A percentile compares a stretch with the other conserved stretches of the same genome.
Evolutionary conservation across 2,113 vertebrate species (phyloP).

Genomic region (Taurulus bubalis): DNA sequence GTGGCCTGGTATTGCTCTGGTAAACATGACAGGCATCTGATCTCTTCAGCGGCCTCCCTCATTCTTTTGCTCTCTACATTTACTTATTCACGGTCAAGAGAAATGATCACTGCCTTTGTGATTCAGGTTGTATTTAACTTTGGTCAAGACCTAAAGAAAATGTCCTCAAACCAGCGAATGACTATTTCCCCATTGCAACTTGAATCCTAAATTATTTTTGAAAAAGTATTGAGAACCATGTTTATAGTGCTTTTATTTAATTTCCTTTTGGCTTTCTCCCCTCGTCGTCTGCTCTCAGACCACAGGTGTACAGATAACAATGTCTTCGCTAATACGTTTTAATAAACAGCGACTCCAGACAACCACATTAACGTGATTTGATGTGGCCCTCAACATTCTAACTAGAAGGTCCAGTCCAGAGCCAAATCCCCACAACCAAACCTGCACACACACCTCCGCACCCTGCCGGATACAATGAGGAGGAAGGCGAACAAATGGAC

Average conservation of each 20-base stretch:
- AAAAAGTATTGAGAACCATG: constrained; percentile 17
- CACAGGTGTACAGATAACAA: constrained; percentile 5
- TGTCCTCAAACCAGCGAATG: constrained; percentile 59
- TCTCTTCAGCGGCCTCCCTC: background rate
- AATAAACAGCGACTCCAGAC: constrained; percentile 26
- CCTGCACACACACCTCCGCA: constrained; percentile 21
- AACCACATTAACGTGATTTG: background rate
- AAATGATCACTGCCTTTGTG: constrained; percentile 45
- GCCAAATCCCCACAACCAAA: constrained; percentile 9
- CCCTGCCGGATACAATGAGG: constrained; percentile 16
- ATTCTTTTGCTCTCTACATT: background rate
- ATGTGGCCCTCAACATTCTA: background rate
- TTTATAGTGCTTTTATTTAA: constrained; percentile 41
- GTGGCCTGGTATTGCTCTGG: constrained; percentile 49
- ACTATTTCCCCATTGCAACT: constrained; percentile 56
- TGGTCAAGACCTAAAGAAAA: constrained; percentile 31
- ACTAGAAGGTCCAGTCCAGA: constrained; percentile 16
- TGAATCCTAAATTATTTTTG: constrained; percentile 56
- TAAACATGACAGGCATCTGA: constrained; percentile 19
- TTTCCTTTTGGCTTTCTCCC: constrained; percentile 33
- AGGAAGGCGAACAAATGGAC: constrained; percentile 34
- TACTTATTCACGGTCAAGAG: constrained; percentile 19
- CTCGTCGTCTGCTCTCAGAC: constrained; percentile 12
- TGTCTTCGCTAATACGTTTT: constrained; percentile 18
- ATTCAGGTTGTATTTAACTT: constrained; percentile 35